Base-by-base conservation (phyloP, 2,797 vertebrate genomes). In the Bucorvus abyssinicus region DNA sequence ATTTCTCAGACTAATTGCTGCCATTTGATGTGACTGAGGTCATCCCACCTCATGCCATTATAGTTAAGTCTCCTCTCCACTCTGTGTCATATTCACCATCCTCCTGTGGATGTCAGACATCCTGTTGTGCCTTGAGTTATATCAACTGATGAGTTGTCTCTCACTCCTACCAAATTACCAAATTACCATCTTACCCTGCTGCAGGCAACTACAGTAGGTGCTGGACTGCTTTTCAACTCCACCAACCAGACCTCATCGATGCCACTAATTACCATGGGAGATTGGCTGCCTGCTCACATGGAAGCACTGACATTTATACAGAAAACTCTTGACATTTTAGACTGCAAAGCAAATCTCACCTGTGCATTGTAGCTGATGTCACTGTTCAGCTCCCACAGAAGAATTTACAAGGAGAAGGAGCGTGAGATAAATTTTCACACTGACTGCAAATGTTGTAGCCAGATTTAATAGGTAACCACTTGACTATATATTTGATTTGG, bases 351-450 rank as follows among this genome's bases (percentile, higher is more conserved):
- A 60, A 79, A 79, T 40, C 55, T 45, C 45, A 42, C 10, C 27
- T 29, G 5, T 9, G 6, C 2, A 1, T 4, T 44, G 14, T 11
- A 68, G 29, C 53, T 52, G 38, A 27, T 6, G 56, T 4, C n/a
- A 7, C 52, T 4, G 12, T 17, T 75, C 15, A 10, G 44, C 36
- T 90, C 47, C 27, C n/a, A 40, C 0, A 0, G 2, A 23, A n/a
- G 21, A 49, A n/a, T 40, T 77, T n/a, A 38, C 47, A 57, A 32
- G 60, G n/a, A n/a, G n/a, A n/a, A n/a, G n/a, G 6, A 32, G 29
- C 0, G 1, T 1, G 52, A 81, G 59, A 47, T 7, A 27, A 64
- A 82, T 82, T 89, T 89, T 89, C 34, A 44, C 47, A 42, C 10
- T 38, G 11, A 10, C 14, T 27, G 47, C 47, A 40, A 2, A 18